Evolutionary conservation across 2,113 vertebrate genomes (phyloP), one percentile per base, ranked within the genome.

Genomic region (Eulacestoma nigropectus): DNA sequence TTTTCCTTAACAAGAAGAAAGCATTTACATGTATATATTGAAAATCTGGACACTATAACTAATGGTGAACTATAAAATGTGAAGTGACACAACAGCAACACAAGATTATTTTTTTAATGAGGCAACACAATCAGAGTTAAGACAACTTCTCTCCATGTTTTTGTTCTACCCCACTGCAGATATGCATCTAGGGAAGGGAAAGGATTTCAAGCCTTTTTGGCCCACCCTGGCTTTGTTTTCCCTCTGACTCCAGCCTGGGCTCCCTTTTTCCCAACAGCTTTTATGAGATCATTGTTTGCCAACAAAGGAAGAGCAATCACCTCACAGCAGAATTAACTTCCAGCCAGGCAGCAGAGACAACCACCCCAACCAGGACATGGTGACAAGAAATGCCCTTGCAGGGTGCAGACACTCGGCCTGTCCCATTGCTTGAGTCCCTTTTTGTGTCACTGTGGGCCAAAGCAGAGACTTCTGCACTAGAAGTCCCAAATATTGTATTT

Each of bases 331-430:
- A 23, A 35, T 55, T 56, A 56, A 55, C 73, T 68, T 41, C 29
- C 64, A 77, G 68, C 18, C n/a, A 32, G 49, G 22, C 20, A 39
- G 55, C 47, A 59, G 16, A 16, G 35, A 42, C 42, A 72, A 11
- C 20, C 32, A n/a, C 12, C 5, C 64, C 10, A 11, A 16, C 0
- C 6, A 67, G 63, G 77, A 84, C 0, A 1, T 5, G 11, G 49
- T 13, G n/a, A 27, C 92, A 57, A 33, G 9, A 33, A 39, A 33
- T 19, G 55, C 11, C 42, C 63, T 29, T 22, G 8, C 16, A 62
- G 41, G 41, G 25, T 62, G 55, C n/a, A 53, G 32, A 13, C 16
- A 7, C 56, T 13, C 33, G 65, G 32, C n/a, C 22, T 5, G 46
- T 27, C 56, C 73, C 26, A 2, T 19, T 49, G 42, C 57, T 23